Base-by-base conservation (phyloP, 2,888 invertebrate species). In the Stramonita haemastoma region DNA sequence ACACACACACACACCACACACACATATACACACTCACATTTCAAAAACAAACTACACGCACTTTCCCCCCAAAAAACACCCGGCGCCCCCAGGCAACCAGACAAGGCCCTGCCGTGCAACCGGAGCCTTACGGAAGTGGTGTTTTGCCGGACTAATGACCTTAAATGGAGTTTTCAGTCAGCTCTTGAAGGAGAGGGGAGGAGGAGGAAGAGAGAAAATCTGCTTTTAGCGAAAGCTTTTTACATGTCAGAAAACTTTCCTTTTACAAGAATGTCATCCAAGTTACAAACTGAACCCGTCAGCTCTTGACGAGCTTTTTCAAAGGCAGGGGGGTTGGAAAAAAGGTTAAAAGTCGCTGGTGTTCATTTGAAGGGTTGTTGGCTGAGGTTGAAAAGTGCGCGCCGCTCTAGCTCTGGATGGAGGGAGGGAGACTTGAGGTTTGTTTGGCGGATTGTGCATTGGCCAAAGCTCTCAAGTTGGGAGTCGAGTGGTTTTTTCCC, bases 121-220 rank as follows among this genome's bases (percentile, higher is more conserved):
- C 26, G 26, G 36, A 83, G 6, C 36, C 81, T 11, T 36, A 83
- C 81, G 81, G 81, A 83, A 83, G 81, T 15, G 81, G 36, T 83
- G 81, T 46, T 83, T 83, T 83, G 81, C 36, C 81, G 81, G 81
- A 83, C 81, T 83, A 83, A 83, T 83, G 81, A 46, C 19, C 81
- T n/a, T 83, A 83, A 83, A 83, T 83, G 81, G 81, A 83, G 81
- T 83, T 83, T 83, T 83, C 81, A 83, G 81, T 26, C 81, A 46
- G 81, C 13, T 46, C 36, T 83, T 34, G 13, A 79, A 79, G 77
- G 32, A 36, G 26, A 29, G 46, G 22, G 11, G 22, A 26, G 22
- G 22, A 26, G 70, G 73, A 29, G n/a, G n/a, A 11, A 73, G 73
- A 73, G n/a, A 73, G n/a, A 22, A 46, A 83, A 22, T 29, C n/a